Conservation (phyloP, 2,797 vertebrate genomes). For the Labeo calbasu region DNA sequence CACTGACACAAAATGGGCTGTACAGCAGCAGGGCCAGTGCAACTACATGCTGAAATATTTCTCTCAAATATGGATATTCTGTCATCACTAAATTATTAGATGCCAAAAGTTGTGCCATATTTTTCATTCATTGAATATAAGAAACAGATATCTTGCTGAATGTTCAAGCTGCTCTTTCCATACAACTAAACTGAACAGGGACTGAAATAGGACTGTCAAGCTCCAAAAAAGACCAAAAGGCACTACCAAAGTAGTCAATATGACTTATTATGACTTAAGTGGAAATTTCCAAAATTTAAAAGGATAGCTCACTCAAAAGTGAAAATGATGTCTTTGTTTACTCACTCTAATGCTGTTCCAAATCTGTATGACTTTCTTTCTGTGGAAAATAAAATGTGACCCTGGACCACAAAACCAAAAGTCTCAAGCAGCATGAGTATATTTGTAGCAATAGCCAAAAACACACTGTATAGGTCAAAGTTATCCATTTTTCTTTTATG, state of each 20-base stretch:
- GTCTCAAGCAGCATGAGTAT: too few relatives aligned
- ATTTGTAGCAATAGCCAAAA: too few relatives aligned
- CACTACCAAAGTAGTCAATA: background rate
- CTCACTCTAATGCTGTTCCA: background rate
- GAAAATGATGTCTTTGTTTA: too few relatives aligned
- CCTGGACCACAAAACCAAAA: too few relatives aligned
- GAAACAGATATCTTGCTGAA: background rate
- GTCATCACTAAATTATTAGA: background rate
- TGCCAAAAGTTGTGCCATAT: background rate
- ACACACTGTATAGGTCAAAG: too few relatives aligned
- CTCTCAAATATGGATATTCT: background rate
- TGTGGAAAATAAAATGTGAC: background rate
- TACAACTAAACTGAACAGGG: background rate
- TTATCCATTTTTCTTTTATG: too few relatives aligned
- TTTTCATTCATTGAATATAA: background rate
- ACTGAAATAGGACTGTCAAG: constrained; percentile 36
- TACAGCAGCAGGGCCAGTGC: constrained; percentile 52
- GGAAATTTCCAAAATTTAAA: background rate
- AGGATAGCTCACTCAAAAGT: background rate
- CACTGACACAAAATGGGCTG: constrained; percentile 62
- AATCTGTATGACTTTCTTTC: background rate
- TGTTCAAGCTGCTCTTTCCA: background rate
- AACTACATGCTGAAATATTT: constrained; percentile 1
- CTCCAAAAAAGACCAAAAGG: background rate
- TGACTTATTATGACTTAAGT: background rate